phyloP scores from a whole-genome alignment of 2,113 vertebrate genomes.

The Triplophysa siluroides region DNA sequence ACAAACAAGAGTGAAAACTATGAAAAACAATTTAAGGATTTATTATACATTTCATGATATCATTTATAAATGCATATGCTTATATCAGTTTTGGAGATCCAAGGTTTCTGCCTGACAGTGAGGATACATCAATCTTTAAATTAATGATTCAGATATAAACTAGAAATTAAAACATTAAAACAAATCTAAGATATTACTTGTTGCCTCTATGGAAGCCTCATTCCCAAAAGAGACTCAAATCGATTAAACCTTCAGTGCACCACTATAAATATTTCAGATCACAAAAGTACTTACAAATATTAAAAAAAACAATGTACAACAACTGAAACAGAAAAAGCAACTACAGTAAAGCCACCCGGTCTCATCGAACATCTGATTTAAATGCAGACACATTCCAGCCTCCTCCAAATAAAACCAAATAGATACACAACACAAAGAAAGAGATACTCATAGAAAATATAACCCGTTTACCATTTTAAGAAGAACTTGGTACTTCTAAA shows the following conservation, averaged over 20 bases:
- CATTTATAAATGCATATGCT: not conserved
- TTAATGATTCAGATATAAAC: not conserved
- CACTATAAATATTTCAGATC: not conserved
- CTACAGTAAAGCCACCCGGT: not conserved
- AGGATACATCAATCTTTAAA: not conserved
- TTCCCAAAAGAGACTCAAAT: not conserved
- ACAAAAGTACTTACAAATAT: not conserved
- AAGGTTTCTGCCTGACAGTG: no score
- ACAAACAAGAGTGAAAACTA: not conserved
- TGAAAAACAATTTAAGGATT: not conserved
- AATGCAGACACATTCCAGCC: not conserved
- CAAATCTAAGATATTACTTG: not conserved
- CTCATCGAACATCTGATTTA: not conserved
- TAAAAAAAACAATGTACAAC: not conserved
- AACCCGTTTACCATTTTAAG: slow-evolving; percentile 40
- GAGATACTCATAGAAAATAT: not conserved
- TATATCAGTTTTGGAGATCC: not conserved
- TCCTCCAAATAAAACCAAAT: not conserved
- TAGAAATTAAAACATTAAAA: not conserved
- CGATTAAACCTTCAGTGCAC: not conserved
- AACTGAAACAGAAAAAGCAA: not conserved
- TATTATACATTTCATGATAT: not conserved
- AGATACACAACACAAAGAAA: not conserved
- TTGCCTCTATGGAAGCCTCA: not conserved
- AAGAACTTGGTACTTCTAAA: not conserved